Percentiles rank a stretch among this genome's conserved stretches.
Conservation (phyloP, 2,888 invertebrate genomes). For the Drosophila recens region DNA sequence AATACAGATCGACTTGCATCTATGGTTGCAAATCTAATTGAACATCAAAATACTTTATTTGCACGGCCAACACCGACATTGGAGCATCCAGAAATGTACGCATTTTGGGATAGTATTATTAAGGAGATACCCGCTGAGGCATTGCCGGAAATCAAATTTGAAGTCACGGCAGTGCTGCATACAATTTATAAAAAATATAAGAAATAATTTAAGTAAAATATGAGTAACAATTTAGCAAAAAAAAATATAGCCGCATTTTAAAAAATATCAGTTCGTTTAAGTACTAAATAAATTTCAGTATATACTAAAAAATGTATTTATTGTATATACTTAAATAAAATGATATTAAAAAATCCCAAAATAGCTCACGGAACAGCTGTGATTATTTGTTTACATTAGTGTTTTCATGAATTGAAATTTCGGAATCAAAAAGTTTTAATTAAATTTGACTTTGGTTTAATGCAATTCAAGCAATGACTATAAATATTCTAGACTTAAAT, state of each 20-base stretch:
- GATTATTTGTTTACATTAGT: slow-evolving; percentile 19
- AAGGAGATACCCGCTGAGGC: slow-evolving; percentile 31
- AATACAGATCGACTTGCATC: slow-evolving; percentile 10
- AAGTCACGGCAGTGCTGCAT: slow-evolving; percentile 26
- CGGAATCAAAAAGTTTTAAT: neutral
- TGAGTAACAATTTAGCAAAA: neutral
- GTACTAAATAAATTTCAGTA: neutral
- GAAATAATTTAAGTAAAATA: slow-evolving; percentile 3
- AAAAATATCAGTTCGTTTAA: neutral
- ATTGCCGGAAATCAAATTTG: slow-evolving; percentile 35
- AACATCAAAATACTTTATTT: slow-evolving; percentile 17
- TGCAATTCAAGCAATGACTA: slow-evolving; percentile 9
- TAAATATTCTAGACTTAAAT: slow-evolving; percentile 29
- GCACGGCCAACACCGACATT: slow-evolving; percentile 2
- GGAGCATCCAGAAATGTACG: slow-evolving; percentile 25
- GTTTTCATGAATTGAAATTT: slow-evolving; percentile 3
- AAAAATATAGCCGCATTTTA: neutral
- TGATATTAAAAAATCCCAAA: slow-evolving; percentile 5
- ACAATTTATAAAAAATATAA: slow-evolving; percentile 40
- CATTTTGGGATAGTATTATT: slow-evolving; percentile 38
- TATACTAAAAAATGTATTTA: neutral
- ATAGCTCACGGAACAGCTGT: slow-evolving; percentile 22
- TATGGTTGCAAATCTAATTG: slow-evolving; percentile 14
- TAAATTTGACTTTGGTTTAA: neutral
- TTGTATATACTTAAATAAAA: neutral